These are phyloP conservation scores for Platerodrilus igneus DNA, from an alignment of 2,888 invertebrate genomes.

Conservation along the genomic window DNA sequence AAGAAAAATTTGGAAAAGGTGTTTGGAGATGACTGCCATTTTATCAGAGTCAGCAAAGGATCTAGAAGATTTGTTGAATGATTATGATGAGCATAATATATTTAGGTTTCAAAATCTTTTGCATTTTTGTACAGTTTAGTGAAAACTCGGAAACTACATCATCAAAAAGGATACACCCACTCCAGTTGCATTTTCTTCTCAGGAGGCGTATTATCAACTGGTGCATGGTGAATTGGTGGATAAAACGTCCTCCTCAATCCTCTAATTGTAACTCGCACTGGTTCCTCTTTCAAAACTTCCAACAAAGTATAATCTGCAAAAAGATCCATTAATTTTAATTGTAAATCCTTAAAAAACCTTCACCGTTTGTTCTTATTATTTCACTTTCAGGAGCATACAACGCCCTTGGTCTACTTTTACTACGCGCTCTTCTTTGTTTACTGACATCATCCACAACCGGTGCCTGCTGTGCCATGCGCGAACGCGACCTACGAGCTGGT, in stretches of 20 bases:
- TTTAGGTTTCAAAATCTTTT: no score
- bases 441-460: constrained; percentile 52
- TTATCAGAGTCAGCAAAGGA: no score
- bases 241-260: constrained; percentile 81
- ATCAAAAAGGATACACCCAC: constrained; percentile 94
- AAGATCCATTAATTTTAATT: constrained; percentile 1
- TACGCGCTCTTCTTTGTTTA: constrained; percentile 63
- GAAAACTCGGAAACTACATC: no score
- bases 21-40: no score
- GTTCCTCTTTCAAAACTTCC: constrained; percentile 82
- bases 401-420: constrained; percentile 81
- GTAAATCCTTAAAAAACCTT: no score
- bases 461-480: constrained; percentile 56
- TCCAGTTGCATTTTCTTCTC: constrained; percentile 84
- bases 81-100: no score
- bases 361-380: constrained; percentile 71
- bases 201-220: constrained; percentile 80
- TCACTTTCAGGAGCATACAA: constrained; percentile 79
- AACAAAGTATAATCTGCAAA: constrained; percentile 72
- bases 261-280: constrained; percentile 75
- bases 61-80: no score
- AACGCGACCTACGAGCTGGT: constrained; percentile 62
- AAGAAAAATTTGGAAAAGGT: no score
- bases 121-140: no score
- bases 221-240: constrained; percentile 80